Evolutionary conservation across 2,888 invertebrate genomes (phyloP).

Genomic region (Phoronis australis): DNA sequence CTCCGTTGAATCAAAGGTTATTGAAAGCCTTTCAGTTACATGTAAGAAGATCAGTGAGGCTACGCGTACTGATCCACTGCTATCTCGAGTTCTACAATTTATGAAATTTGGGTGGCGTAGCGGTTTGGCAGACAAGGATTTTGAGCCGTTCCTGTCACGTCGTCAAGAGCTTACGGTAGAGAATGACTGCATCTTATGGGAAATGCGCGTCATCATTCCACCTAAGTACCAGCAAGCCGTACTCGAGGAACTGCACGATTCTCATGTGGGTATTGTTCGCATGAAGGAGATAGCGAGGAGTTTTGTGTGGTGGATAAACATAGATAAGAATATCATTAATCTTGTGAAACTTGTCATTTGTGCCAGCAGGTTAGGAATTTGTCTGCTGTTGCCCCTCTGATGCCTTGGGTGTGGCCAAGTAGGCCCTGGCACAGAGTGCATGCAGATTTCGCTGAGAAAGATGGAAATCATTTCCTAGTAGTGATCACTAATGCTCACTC

Average conservation of each 20-base stretch:
- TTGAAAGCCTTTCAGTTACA: background rate
- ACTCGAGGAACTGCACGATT: constrained; percentile 23
- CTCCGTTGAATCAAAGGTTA: background rate
- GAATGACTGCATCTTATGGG: constrained; percentile 23
- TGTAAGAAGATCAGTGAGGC: constrained; percentile 1
- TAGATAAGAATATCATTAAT: constrained; percentile 19
- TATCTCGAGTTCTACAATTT: background rate
- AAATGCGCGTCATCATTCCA: constrained; percentile 26
- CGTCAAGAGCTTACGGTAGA: constrained; percentile 16
- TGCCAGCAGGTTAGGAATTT: constrained; percentile 17
- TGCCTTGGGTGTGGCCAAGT: background rate
- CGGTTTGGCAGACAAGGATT: background rate
- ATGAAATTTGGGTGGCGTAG: constrained; percentile 2
- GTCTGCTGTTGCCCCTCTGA: constrained; percentile 12
- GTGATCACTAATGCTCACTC: background rate
- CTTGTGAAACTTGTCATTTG: constrained; percentile 20
- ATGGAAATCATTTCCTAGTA: background rate
- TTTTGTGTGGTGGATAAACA: constrained; percentile 29
- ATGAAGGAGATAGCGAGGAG: constrained; percentile 31
- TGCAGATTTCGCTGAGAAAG: background rate
- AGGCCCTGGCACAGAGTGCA: background rate
- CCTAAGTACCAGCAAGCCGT: constrained; percentile 14
- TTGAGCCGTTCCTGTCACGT: constrained; percentile 8
- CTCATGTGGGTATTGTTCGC: constrained; percentile 28
- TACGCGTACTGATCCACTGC: constrained; percentile 3